Percentiles rank a stretch among this genome's conserved stretches.
Conservation (phyloP, 2,113 vertebrate species). For the Podilymbus podiceps region DNA sequence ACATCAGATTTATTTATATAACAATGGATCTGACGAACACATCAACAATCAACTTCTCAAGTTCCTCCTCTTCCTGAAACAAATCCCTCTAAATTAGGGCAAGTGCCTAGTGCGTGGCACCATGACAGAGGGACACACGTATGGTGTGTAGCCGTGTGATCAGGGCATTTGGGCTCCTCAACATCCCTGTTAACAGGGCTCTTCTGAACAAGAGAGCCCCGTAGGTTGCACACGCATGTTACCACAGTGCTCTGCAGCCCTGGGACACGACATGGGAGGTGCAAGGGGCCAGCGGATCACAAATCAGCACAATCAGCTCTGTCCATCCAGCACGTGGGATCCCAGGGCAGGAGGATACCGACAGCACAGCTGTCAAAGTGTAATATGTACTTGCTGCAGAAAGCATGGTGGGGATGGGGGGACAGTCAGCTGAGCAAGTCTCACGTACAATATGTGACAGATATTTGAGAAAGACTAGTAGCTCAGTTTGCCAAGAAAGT, state of each 20-base stretch:
- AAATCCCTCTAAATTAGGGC: neutral
- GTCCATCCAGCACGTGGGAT: neutral
- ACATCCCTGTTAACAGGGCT: neutral
- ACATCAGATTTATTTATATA: neutral
- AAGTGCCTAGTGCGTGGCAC: neutral
- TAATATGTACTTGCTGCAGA: neutral
- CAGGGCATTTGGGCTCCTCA: neutral
- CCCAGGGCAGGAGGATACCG: neutral
- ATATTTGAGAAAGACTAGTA: neutral
- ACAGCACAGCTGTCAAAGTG: neutral
- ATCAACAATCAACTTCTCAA: neutral
- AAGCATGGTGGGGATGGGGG: neutral
- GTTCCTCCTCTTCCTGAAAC: neutral
- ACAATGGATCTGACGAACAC: neutral
- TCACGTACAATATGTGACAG: fast-evolving
- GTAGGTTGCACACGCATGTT: neutral
- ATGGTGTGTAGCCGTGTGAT: fast-evolving
- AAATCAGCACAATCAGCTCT: neutral
- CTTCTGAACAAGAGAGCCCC: neutral
- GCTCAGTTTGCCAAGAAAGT: neutral
- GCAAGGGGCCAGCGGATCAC: neutral
- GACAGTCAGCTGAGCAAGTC: neutral
- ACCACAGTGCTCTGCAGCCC: neutral
- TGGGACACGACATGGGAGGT: neutral
- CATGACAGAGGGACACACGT: neutral